Evolutionary conservation across 2,888 invertebrate genomes (phyloP).

Genomic region (Strigamia crassipes): DNA sequence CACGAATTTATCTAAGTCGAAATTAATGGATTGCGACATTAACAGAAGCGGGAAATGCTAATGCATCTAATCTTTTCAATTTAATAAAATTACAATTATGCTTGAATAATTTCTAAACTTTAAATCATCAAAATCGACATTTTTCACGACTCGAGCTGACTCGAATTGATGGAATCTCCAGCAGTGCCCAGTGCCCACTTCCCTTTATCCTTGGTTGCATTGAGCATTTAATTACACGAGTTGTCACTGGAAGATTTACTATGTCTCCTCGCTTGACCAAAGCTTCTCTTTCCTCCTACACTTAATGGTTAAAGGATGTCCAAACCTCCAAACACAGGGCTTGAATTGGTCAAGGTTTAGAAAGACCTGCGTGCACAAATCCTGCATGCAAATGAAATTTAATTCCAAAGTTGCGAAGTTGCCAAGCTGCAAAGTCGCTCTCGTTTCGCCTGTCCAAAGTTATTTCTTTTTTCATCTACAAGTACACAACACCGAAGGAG

Average conservation of each 20-base stretch:
- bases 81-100: neutral
- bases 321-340: neutral
- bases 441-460: neutral
- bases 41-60: neutral
- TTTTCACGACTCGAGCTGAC: neutral
- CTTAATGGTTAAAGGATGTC: slow-evolving; percentile 3
- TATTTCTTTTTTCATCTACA: neutral
- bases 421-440: neutral
- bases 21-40: neutral
- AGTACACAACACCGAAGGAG: neutral
- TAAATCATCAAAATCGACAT: no score
- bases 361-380: neutral
- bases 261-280: neutral
- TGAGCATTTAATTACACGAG: neutral
- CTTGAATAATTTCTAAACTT: no score
- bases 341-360: neutral
- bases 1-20: neutral
- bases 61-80: neutral
- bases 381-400: slow-evolving; percentile 17
- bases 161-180: neutral
- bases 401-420: neutral
- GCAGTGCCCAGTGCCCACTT: neutral
- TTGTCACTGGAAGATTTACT: slow-evolving; percentile 14
- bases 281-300: neutral
- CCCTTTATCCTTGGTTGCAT: neutral